Percentiles rank a stretch among this genome's conserved stretches.
phyloP scores from a whole-genome alignment of 30 jellyfish, hydroid and myxozoan species.

The Aurelia coerulea region DNA sequence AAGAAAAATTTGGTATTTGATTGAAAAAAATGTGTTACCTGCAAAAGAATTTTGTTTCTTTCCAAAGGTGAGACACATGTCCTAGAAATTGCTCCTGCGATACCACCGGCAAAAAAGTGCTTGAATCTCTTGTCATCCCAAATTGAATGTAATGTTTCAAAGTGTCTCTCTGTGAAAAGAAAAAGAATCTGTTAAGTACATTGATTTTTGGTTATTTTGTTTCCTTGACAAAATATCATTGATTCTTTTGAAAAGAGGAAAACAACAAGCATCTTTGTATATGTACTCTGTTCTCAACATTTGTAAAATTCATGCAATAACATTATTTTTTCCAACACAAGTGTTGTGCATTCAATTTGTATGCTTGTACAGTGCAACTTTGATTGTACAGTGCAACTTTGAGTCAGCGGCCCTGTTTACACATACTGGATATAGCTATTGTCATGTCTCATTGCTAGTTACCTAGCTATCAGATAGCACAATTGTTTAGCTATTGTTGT shows the following conservation, averaged over 20 bases:
- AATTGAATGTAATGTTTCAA: constrained; percentile 30
- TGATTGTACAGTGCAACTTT: no score
- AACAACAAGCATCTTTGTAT: not conserved
- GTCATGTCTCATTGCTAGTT: no score
- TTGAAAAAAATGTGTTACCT: not conserved
- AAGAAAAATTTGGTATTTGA: no score
- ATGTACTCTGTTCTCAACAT: no score
- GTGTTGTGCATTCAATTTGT: no score
- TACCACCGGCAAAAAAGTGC: constrained; percentile 57
- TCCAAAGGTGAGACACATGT: constrained; percentile 62
- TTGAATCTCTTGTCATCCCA: constrained; percentile 61
- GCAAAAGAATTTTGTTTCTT: constrained; percentile 48
- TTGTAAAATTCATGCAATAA: no score
- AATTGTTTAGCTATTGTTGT: no score
- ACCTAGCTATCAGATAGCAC: no score
- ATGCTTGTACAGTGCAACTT: no score
- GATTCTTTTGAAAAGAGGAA: not conserved
- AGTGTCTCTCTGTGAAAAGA: constrained; percentile 8
- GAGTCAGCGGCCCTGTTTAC: no score
- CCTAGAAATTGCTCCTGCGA: constrained; percentile 54
- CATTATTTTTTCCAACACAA: no score
- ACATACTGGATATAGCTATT: no score
- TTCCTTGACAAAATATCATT: not conserved
- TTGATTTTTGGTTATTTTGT: not conserved
- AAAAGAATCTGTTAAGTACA: not conserved